Evolutionary conservation across 2,113 vertebrate genomes (phyloP), one percentile per base, ranked within the genome.

Genomic region (Crotalus horridus): DNA sequence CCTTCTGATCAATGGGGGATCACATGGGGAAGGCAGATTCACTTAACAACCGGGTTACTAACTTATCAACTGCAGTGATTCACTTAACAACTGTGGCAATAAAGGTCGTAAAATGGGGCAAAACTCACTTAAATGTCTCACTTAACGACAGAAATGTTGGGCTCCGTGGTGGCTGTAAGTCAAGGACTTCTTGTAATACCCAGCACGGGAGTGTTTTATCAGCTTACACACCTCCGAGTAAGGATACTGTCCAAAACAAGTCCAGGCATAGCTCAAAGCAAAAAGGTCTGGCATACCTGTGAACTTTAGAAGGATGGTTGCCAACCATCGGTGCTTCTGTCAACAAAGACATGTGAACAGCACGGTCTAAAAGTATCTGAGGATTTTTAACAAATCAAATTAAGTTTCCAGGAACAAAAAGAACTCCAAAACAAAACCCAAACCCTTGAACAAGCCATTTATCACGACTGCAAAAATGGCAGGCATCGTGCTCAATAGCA

Each of bases 231-330:
- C 39, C 91, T 94, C 93, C 90, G 93, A 2, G 94, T 94, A 96
- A 81, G 93, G 26, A 88, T 94, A 51, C 91, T 89, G 89, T 92
- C 92, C 33, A 0, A 88, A 93, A 87, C 96, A 96, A 96, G 94
- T 7, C 94, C 51, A 74, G 95, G 96, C 96, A 96, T 92, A 95
- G 89, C 92, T 17, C 46, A 15, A 43, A 64, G 23, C 53, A 93
- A 93, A 26, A 51, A 94, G 96, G 93, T 93, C 92, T n/a, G 91
- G 88, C 93, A 92, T 92, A 12, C 88, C 1, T 88, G 53, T 46
- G 43, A 51, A 12, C 46, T 86, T 91, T 15, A 9, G 2, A 17
- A 21, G 39, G 7, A 46, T 6, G 3, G 81, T 61, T 91, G 56
- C 56, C 85, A 61, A 21, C 29, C 55, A 61, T 56, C 20, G 11